Base-by-base conservation (phyloP, 1,140 invertebrate species). In the Pentalonia nigronervosa region DNA sequence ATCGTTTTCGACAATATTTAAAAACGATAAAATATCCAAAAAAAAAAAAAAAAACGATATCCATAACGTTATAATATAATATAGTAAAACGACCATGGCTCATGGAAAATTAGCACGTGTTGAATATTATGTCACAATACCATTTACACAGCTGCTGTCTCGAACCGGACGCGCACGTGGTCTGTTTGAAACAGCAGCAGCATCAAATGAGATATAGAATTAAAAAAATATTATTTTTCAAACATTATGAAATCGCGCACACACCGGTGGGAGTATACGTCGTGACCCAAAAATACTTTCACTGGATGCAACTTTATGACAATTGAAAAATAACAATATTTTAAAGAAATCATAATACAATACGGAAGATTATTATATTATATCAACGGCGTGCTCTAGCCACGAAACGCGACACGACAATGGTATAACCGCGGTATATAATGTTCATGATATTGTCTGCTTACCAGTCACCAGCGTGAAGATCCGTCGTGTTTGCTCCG, bases 241-340 rank as follows among this genome's bases (percentile, higher is more conserved):
- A 41, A 84, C 83, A 45, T 87, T 90, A 17, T 53, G 34, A 23
- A 53, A 47, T 90, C 50, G 88, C 88, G 8, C 48, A 34, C n/a
- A 50, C 84, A 20, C n/a, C 45, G n/a, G 50, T 7, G 83, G 36
- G 36, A 84, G 83, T 23, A 3, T 45, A 20, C 53, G 36, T 67
- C 36, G 56, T 90, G 89, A 90, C 89, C 89, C 89, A 67, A 90
- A 67, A 90, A 45, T 21, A 90, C 89, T 90, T 90, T 90, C 89
- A 90, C 89, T 90, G 41, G 9, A 36, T 41, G 53, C 86, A 36
- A 47, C 41, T 45, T 90, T 88, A 88, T 88, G 30, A 11, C 87
- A 20, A 30, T 47, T 45, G 45, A 23, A 20, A 45, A 48, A 87
- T n/a, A 76, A n/a, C n/a, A 34, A 2, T 76, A 17, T 76, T 30